These are phyloP conservation scores for Sardina pilchardus DNA, from an alignment of 2,113 vertebrate genomes.

Conservation along the genomic window DNA sequence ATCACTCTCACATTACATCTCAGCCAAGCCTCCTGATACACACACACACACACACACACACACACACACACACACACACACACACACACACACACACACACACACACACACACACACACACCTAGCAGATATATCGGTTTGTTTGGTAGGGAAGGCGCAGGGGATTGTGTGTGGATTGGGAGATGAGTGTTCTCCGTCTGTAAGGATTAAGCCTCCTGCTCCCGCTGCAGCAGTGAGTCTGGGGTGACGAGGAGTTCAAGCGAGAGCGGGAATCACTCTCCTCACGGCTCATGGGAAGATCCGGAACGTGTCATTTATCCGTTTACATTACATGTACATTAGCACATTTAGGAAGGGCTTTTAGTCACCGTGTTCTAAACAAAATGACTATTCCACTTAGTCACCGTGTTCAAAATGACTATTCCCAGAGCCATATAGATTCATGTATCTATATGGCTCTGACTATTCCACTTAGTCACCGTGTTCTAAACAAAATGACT, in stretches of 20 bases:
- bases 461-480: no score
- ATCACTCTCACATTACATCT: no score
- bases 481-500: no score
- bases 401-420: no score
- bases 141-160: constrained; percentile 23
- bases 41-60: no score
- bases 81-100: neutral
- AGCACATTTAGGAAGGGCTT: neutral
- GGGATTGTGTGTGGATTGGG: neutral
- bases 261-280: neutral
- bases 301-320: neutral
- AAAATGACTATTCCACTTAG: no score
- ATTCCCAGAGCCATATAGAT: no score
- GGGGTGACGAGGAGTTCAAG: constrained; percentile 5
- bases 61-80: no score
- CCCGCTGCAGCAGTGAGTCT: neutral
- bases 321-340: neutral
- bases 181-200: neutral
- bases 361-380: no score
- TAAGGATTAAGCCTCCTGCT: neutral
- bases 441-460: no score
- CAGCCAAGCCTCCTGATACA: no score
- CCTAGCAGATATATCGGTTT: constrained; percentile 49
- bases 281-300: neutral
- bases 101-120: constrained; percentile 19